phyloP scores from a whole-genome alignment of 2,113 vertebrate species.

The Toxostoma redivivum region DNA sequence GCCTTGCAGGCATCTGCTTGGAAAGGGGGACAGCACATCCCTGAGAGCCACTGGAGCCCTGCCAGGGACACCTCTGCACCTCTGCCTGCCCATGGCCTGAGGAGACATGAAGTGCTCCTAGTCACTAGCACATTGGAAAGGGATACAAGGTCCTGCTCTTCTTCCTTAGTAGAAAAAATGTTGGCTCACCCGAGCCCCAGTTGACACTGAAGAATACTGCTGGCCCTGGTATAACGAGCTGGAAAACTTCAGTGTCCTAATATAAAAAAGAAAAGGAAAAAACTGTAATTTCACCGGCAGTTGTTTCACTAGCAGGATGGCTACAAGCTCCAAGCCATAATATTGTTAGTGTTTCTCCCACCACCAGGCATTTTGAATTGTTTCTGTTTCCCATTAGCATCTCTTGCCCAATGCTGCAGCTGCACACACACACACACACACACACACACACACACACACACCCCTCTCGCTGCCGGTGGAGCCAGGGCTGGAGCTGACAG shows the following conservation, averaged over 20 bases:
- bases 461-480: not conserved
- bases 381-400: slow-evolving; percentile 55
- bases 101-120: not conserved
- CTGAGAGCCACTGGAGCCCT: not conserved
- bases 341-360: not conserved
- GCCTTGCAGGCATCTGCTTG: not conserved
- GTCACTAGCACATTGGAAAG: not conserved
- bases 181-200: not conserved
- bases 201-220: not conserved
- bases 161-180: not conserved
- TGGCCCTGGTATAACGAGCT: not conserved
- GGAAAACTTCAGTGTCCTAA: not conserved
- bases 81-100: not conserved
- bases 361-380: not conserved
- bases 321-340: not conserved
- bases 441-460: not conserved
- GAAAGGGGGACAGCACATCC: not conserved
- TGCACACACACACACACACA: not conserved
- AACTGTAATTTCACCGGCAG: not conserved
- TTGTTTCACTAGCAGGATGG: not conserved
- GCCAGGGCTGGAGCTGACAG: not conserved
- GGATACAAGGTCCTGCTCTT: accelerated
- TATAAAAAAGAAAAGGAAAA: not conserved
- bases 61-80: not conserved
- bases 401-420: not conserved